Evolutionary conservation across 2,113 vertebrate genomes (phyloP), one percentile per base, ranked within the genome.

Genomic region (Chionodraco myersi): DNA sequence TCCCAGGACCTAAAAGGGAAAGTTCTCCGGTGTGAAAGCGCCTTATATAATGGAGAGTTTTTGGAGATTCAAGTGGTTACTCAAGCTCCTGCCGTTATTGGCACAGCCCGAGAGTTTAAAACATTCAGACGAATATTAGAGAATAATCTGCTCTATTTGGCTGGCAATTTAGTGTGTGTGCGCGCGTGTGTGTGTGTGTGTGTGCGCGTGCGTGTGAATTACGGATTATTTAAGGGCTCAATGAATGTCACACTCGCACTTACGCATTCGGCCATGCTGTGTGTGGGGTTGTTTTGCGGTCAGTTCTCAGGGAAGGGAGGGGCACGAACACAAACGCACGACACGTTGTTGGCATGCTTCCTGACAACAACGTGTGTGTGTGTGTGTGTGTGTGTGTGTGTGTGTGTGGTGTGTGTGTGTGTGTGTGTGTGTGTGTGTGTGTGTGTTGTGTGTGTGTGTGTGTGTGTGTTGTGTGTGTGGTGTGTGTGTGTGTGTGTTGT

Each of bases 221-320:
- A 10, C 23, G 41, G 48, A 45, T 34, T 64, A 6, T 73, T 61
- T 60, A 6, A 34, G 14, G 53, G 52, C 48, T 67, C 57, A 58
- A 54, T 47, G 80, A 66, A 71, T 66, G 80, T 83, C 75, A 52
- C 69, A 67, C 61, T 14, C 66, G 66, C 66, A 57, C 54, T 63
- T 34, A 64, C 83, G 60, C 76, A 45, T 23, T 56, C 48, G 76
- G 83, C 71, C 23, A 54, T 60, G 10, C 18, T 23, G 45, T 48
- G 75, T 71, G 67, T 72, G 86, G 85, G 89, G 89, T 90, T 90
- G 89, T 82, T 80, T 73, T 58, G 71, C 59, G 84, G 89, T 90
- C 89, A 90, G 18, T 48, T 83, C 68, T 79, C 72, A 47, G 74
- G 77, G 45, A 56, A 48, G 77, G 89, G 86, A 81, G 84, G 86